Conservation (phyloP, 2,113 vertebrate species). For the Urocitellus parryii region DNA sequence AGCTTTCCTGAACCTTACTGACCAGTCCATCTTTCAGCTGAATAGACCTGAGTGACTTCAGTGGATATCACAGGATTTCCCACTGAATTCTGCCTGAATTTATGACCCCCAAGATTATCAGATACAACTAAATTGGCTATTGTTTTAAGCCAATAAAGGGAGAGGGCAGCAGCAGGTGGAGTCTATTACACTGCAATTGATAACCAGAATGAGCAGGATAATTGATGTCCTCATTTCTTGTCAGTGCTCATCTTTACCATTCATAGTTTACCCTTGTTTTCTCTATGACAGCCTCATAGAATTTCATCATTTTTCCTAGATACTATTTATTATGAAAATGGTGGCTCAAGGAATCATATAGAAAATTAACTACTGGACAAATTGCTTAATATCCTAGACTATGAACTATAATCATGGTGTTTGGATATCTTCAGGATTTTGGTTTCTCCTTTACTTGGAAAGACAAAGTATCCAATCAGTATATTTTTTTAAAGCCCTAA, state of each 20-base stretch:
- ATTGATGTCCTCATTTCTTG: not conserved
- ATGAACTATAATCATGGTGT: slow-evolving; percentile 5
- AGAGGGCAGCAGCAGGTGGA: not conserved
- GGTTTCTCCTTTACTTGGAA: slow-evolving; percentile 12
- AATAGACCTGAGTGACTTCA: not conserved
- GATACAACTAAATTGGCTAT: not conserved
- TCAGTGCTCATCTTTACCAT: not conserved
- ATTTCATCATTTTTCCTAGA: not conserved
- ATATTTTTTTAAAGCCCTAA: slow-evolving; percentile 42
- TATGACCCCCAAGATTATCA: not conserved
- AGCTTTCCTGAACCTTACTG: not conserved
- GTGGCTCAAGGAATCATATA: not conserved
- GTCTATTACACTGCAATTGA: not conserved
- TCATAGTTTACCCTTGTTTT: not conserved
- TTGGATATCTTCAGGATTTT: slow-evolving; percentile 35
- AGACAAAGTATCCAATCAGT: slow-evolving; percentile 46
- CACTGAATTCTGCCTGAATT: not conserved
- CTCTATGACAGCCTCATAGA: not conserved
- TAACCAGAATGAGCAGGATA: not conserved
- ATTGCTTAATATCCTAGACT: slow-evolving; percentile 59
- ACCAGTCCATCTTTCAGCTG: not conserved
- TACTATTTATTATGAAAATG: slow-evolving; percentile 26
- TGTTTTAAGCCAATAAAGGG: not conserved
- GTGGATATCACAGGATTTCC: not conserved
- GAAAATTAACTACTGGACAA: slow-evolving; percentile 62